Base-by-base conservation (phyloP, 2,888 invertebrate genomes). In the Brassicogethes aeneus region DNA sequence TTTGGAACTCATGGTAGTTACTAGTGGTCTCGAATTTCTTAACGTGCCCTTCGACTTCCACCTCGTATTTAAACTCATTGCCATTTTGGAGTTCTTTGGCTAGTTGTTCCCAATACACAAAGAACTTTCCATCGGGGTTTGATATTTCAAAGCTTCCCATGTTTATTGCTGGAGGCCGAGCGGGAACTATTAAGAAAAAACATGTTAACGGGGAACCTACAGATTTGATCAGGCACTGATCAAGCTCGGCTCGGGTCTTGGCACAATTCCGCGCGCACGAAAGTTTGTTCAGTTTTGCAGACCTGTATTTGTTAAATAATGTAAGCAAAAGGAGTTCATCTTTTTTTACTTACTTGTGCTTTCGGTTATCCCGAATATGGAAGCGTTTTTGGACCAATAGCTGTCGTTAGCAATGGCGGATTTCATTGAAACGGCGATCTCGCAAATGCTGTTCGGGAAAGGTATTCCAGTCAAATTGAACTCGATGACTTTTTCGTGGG, bases 61-160 rank as follows among this genome's bases (percentile, higher is more conserved):
- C 73, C 48, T 72, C 70, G 59, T 90, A 90, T 2, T 71, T 72
- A 56, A 90, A 87, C 56, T 82, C 74, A 3, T 77, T 76, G 14
- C 88, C 90, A 57, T 87, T 87, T 54, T 82, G 75, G 51, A 80
- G 73, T 58, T 75, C 74, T 34, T 74, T 72, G 14, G 77, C 75
- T 37, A 90, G 73, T 48, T 81, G 76, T 59, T 85, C 80, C 89
- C 90, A 91, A 62, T 88, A 90, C 15, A 90, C 69, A 60, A 79
- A 78, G 32, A 87, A 70, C n/a, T n/a, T n/a, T n/a, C n/a, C n/a
- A 39, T 79, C 74, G 47, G 82, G 71, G 54, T 64, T 73, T 12
- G 53, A 46, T 37, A 67, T 69, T 61, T 84, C 78, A 61, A 88
- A 90, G 56, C 84, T 82, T 31, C 90, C 89, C 12, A 78, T 70